phyloP scores from a whole-genome alignment of 2,113 vertebrate species.

The Solenodon paradoxus region DNA sequence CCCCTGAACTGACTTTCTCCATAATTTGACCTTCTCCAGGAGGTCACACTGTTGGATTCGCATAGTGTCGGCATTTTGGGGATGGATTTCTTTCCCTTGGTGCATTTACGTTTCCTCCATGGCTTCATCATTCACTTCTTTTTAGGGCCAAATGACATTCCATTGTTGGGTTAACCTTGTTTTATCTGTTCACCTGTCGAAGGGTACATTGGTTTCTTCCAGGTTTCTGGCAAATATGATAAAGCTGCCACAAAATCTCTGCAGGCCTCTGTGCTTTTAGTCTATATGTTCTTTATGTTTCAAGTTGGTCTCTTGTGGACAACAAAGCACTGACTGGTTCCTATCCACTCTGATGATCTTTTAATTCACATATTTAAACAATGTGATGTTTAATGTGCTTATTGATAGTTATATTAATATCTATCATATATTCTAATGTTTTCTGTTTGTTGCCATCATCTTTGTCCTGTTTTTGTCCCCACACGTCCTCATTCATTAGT shows the following conservation, averaged over 20 bases:
- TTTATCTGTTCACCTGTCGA: neutral
- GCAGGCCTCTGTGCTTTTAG: neutral
- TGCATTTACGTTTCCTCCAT: neutral
- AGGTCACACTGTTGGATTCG: neutral
- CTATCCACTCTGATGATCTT: neutral
- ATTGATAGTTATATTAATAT: neutral
- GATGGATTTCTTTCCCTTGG: neutral
- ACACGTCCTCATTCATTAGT: neutral
- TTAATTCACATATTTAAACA: neutral
- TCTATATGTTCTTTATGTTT: neutral
- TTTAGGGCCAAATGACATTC: neutral
- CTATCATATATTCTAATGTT: neutral
- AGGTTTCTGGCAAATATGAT: neutral
- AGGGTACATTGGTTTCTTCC: neutral
- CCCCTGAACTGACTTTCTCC: neutral
- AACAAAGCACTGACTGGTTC: neutral
- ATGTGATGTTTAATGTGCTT: neutral
- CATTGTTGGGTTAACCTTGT: neutral
- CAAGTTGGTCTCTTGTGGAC: neutral
- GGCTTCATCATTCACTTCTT: neutral
- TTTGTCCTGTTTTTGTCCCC: neutral
- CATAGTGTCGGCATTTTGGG: neutral
- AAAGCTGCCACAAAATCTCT: neutral
- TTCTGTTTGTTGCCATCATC: neutral
- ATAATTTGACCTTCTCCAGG: neutral